Evolutionary conservation across 1,140 invertebrate species (phyloP), one percentile per base, ranked within the genome.

Genomic region (Aporrectodea caliginosa): DNA sequence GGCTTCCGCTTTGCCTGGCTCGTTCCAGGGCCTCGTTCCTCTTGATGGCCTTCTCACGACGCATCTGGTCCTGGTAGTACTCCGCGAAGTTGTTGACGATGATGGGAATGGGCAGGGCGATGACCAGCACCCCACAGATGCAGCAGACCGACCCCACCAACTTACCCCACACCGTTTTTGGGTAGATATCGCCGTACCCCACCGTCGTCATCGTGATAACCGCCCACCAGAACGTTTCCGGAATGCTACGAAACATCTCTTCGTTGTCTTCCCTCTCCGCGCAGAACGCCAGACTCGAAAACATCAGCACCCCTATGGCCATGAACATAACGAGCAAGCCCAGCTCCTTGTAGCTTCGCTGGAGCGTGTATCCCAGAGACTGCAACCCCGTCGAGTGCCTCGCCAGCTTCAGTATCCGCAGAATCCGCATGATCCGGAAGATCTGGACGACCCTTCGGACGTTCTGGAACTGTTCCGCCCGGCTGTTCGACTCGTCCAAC

Each of bases 41-140:
- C 89, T 98, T 98, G 79, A 98, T 91, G 80, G 97, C 97, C 90
- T 99, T 99, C 90, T 99, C 97, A 82, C 96, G 92, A 86, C 97
- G 92, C 96, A 98, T 98, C 92, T 98, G 97, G 89, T 98, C 98
- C 92, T 98, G 98, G 92, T 99, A 98, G 92, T 98, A 99, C 92
- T 98, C 97, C 72, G 88, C 88, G 81, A 89, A 89, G 83, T 89
- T 89, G 84, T 89, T 89, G 31, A 89, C 88, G 81, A 89, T 89
- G 75, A 89, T 89, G 43, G 88, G 88, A 93, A 99, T 98, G 91
- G 97, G 97, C 91, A 99, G 95, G 90, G 98, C 98, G 92, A 99
- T 97, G 92, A 99, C 97, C 92, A 99, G 92, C 89, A 99, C 98
- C 91, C 98, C 98, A 93, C 97, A 99, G 91, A 99, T 97, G 93